A percentile compares a stretch with the other conserved stretches of the same genome.
Evolutionary conservation across 2,113 vertebrate genomes (phyloP).

Genomic region (Sinocyclocheilus maitianheensis): DNA sequence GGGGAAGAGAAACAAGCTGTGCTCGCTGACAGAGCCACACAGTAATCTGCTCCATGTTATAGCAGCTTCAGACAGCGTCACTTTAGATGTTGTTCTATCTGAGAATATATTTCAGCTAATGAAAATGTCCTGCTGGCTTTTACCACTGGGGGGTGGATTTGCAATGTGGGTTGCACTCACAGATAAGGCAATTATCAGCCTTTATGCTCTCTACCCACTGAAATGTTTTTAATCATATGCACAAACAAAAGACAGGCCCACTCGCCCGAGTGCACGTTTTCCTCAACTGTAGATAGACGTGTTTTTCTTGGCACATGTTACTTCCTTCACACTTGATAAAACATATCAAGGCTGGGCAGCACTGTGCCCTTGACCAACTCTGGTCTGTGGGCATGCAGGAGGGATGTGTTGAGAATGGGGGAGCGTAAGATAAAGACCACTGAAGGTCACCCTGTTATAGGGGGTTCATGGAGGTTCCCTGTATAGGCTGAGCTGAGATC

Average conservation of each 20-base stretch:
- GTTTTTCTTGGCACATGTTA: conserved; percentile 57
- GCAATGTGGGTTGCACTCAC: conserved; percentile 12
- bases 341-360: conserved; percentile 49
- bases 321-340: conserved; percentile 66
- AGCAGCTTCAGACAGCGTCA: conserved; percentile 1
- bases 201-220: conserved; percentile 19
- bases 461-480: not conserved
- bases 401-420: conserved; percentile 48
- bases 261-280: conserved; percentile 26
- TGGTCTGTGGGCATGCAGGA: conserved; percentile 42
- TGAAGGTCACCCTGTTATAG: conserved; percentile 20
- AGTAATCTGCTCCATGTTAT: conserved; percentile 30
- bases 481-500: conserved; percentile 13
- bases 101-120: conserved; percentile 32
- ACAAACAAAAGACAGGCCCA: conserved; percentile 39
- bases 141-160: conserved; percentile 26
- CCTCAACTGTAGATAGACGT: conserved; percentile 40
- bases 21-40: conserved; percentile 8
- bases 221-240: conserved; percentile 31
- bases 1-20: not conserved
- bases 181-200: conserved; percentile 27
- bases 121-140: conserved; percentile 21
- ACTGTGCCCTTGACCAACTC: conserved; percentile 58
- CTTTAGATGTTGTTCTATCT: conserved; percentile 6
- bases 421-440: conserved; percentile 19